Evolutionary conservation across 2,797 vertebrate species (phyloP), one percentile per base, ranked within the genome.

Genomic region (Borostomias antarcticus): DNA sequence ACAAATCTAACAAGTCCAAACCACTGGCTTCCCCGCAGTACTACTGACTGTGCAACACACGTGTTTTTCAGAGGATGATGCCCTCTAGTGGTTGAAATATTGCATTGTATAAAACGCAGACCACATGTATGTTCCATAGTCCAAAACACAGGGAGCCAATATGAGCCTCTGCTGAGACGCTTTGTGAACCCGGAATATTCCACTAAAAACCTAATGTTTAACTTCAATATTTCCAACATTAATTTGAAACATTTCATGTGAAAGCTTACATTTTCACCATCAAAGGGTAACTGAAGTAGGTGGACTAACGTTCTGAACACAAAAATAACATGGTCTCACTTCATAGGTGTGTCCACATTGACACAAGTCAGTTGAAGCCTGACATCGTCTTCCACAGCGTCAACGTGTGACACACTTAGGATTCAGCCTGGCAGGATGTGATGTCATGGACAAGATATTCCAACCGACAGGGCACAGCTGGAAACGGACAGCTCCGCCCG

Each of bases 51-150:
- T 28, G 10, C 57, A 35, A 35, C 6, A 57, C 15, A 4, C 2
- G 7, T 5, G 53, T 51, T 47, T 5, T 0, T 66, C 15, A 47
- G 47, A 9, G 13, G 10, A 63, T 70, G 23, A 5, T 2, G 50
- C 53, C 21, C 69, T 68, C 64, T 81, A 62, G 67, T 68, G 80
- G 70, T 53, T 8, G 17, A 10, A 10, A 21, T 5, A 3, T 17
- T 1, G 48, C 23, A 5, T 11, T 51, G 48, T 21, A 51, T 13
- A 23, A 2, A 4, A 51, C 15, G 9, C 7, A 26, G 48, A 23
- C 48, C 21, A 8, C 8, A 2, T 19, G 47, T 50, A 19, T 23
- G 9, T 50, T 7, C n/a, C 47, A 6, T 45, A 19, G 8, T 50
- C 47, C n/a, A 19, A 23, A 50, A 23, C 8, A 6, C 40, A n/a